Evolutionary conservation across 2,113 vertebrate species (phyloP), one percentile per base, ranked within the genome.

Genomic region (Lichenostomus cassidix): DNA sequence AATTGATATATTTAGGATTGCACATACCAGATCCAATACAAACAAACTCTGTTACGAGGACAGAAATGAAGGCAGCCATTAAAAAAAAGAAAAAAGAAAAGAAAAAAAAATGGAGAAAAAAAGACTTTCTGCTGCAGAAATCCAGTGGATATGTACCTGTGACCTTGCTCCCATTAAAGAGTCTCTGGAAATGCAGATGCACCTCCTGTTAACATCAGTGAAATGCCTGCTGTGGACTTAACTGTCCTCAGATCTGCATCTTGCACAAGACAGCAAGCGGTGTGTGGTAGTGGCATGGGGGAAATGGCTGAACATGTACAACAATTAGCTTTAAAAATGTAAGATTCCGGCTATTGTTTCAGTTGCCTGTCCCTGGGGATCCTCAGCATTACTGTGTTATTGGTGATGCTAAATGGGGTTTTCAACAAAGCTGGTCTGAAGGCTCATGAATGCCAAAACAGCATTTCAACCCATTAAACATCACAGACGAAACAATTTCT

Each of bases 401-500:
- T 95, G 94, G 84, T 79, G 91, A 93, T 65, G 67, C 90, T 96
- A 97, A 96, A 96, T 56, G 64, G 93, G 25, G 42, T 89, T 94
- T 97, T 95, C 96, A 96, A 42, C 92, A 92, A 79, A 92, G 89
- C 67, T 60, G 67, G 76, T 69, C 41, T 94, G 95, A 83, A 90
- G 82, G 65, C 93, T 46, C 3, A 11, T 31, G 74, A 94, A 60
- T 93, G 94, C 83, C 94, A 96, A 80, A 94, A 84, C 64, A 92
- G 81, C 94, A 96, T 97, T 89, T 94, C 91, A 91, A 94, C 47
- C 85, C 90, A 90, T 88, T 92, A 89, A 90, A 94, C 82, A 59
- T 74, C 63, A 58, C 63, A 96, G 85, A 91, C 15, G 24, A 92
- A 89, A 86, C 77, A 80, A 55, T 68, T 93, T 83, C 91, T 93